These are phyloP conservation scores for Campylomormyrus numenius DNA, from an alignment of 2,113 vertebrate species.

Conservation along the genomic window DNA sequence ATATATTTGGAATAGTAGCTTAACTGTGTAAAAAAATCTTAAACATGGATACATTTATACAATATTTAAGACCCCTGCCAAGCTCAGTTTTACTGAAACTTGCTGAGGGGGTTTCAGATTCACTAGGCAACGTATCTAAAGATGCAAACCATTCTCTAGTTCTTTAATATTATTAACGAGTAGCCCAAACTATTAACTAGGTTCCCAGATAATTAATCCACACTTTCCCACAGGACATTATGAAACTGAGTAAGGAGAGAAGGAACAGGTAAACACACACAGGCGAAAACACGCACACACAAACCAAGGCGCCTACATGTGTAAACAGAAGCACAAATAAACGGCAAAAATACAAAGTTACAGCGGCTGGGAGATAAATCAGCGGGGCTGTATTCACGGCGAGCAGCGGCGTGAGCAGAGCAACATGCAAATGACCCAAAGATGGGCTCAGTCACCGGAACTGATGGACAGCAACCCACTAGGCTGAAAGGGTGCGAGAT, in stretches of 20 bases:
- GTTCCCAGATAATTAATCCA: neutral
- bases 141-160: neutral
- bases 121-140: neutral
- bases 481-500: neutral
- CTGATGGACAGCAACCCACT: neutral
- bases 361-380: neutral
- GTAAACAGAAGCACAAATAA: neutral
- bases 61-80: neutral
- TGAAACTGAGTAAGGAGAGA: neutral
- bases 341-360: slow-evolving; percentile 21
- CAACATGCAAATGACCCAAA: slow-evolving; percentile 11
- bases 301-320: slow-evolving; percentile 1
- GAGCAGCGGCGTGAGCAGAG: neutral
- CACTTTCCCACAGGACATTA: neutral
- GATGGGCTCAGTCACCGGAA: neutral
- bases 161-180: neutral
- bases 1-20: neutral
- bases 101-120: neutral
- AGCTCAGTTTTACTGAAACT: neutral
- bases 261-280: neutral
- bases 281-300: neutral
- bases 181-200: neutral
- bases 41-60: neutral
- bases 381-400: no score
- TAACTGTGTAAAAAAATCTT: neutral